Percentiles rank a stretch among this genome's conserved stretches.
Conservation (phyloP, 2,797 vertebrate genomes). For the Hippocampus kuda region DNA sequence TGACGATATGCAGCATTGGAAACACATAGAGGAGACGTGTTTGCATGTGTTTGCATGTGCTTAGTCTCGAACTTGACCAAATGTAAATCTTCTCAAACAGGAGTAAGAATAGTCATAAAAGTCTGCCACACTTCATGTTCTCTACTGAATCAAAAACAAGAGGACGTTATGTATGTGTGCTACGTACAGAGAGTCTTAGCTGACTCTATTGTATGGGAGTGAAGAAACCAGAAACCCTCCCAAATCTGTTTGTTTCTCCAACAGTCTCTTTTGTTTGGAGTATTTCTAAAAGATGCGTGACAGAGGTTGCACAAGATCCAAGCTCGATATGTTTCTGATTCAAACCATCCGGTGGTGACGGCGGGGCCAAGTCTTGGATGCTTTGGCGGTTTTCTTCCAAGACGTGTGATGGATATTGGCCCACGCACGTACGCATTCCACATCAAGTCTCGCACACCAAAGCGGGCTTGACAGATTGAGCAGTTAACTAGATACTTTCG, state of each 20-base stretch:
- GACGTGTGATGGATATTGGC: conserved; percentile 23
- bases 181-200: neutral
- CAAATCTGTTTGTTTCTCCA: conserved; percentile 10
- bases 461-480: conserved; percentile 33
- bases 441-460: conserved; percentile 23
- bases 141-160: neutral
- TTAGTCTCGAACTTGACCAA: neutral
- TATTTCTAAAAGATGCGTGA: conserved; percentile 21
- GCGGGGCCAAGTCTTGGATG: conserved; percentile 26
- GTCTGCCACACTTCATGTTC: neutral
- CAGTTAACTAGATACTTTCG: conserved; percentile 31
- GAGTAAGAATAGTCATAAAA: neutral
- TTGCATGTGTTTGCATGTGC: too few species aligned
- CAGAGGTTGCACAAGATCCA: conserved; percentile 34
- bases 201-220: neutral
- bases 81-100: neutral
- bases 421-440: conserved; percentile 20
- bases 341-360: conserved; percentile 29
- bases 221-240: neutral
- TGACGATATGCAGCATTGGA: too few species aligned
- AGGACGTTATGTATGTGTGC: neutral
- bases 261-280: conserved; percentile 11
- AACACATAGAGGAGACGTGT: too few species aligned
- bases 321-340: conserved; percentile 34
- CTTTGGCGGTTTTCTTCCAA: conserved; percentile 26